These are phyloP conservation scores for Silurus glanis DNA, from an alignment of 2,113 vertebrate species.

Conservation along the genomic window DNA sequence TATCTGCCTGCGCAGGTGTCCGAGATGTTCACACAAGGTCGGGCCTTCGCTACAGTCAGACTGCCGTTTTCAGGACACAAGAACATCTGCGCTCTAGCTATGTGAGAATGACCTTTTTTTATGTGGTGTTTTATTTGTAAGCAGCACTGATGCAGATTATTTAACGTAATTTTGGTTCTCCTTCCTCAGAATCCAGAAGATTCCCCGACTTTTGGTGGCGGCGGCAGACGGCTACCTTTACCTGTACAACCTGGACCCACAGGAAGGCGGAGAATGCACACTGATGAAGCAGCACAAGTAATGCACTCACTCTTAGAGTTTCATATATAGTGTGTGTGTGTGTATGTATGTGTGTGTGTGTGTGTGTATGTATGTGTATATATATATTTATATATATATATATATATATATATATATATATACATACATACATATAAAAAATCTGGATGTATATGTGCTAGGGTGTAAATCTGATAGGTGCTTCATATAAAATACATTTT, in stretches of 20 bases:
- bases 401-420: no score
- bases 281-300: constrained; percentile 89
- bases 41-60: constrained; percentile 95
- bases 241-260: constrained; percentile 97
- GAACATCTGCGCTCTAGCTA: constrained; percentile 94
- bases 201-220: constrained; percentile 90
- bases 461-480: no score
- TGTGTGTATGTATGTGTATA: no score
- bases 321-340: no score
- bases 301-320: background rate
- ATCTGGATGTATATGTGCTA: no score
- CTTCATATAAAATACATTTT: no score
- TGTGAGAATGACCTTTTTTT: constrained; percentile 74
- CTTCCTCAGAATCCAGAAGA: constrained; percentile 90
- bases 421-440: no score
- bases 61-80: constrained; percentile 97
- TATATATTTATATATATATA: no score
- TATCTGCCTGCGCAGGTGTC: constrained; percentile 97
- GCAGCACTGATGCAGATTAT: background rate
- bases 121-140: background rate
- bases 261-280: constrained; percentile 95
- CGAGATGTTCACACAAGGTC: constrained; percentile 97
- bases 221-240: constrained; percentile 95
- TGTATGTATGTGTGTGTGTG: no score
- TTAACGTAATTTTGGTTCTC: background rate